A percentile compares a stretch with the other conserved stretches of the same genome.
These are phyloP conservation scores for Tauraco hartlaubi DNA, from an alignment of 2,797 vertebrate genomes.

Conservation along the genomic window DNA sequence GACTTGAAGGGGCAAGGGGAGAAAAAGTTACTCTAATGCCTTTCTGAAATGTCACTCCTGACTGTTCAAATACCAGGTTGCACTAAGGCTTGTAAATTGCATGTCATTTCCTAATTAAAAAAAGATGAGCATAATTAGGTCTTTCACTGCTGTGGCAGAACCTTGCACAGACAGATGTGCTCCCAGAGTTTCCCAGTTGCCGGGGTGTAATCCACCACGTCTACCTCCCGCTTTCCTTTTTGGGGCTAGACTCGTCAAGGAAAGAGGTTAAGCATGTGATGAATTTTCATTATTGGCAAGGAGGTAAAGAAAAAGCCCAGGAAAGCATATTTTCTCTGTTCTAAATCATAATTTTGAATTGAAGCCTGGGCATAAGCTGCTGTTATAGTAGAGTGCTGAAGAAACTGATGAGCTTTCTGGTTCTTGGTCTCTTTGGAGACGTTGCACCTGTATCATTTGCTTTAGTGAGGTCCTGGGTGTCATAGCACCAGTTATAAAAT, in stretches of 20 bases:
- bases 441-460: not conserved
- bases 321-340: not conserved
- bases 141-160: not conserved
- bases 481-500: not conserved
- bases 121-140: not conserved
- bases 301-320: not conserved
- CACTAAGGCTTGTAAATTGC: conserved; percentile 9
- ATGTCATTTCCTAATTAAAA: conserved; percentile 6
- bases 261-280: not conserved
- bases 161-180: not conserved
- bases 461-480: not conserved
- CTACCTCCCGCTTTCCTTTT: not conserved
- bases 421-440: not conserved
- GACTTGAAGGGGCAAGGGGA: not conserved
- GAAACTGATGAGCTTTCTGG: not conserved
- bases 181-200: not conserved
- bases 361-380: not conserved
- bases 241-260: not conserved
- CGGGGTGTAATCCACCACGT: rapidly evolving
- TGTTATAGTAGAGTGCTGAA: not conserved
- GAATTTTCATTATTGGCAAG: not conserved
- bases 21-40: not conserved
- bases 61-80: conserved; percentile 13
- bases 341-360: not conserved
- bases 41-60: conserved; percentile 28